Evolutionary conservation across 2,113 vertebrate genomes (phyloP).

Genomic region (Spermophilus dauricus): DNA sequence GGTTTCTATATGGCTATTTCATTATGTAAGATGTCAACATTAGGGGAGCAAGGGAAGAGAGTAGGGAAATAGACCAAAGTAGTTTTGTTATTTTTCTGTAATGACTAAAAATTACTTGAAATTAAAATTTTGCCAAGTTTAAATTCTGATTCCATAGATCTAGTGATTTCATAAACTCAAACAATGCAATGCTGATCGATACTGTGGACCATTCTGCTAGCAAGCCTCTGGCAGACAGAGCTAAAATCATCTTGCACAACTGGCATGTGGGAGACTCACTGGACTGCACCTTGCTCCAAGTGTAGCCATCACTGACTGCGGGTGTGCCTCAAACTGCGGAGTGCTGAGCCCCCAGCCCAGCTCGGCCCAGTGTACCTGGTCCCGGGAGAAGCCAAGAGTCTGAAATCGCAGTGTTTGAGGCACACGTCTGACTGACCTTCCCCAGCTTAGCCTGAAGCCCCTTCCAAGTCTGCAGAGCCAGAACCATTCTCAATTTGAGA

Average conservation of each 20-base stretch:
- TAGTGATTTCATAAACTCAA: not conserved
- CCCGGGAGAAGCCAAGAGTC: not conserved
- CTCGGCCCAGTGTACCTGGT: not conserved
- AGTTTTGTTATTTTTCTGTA: not conserved
- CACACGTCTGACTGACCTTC: not conserved
- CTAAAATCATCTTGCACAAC: not conserved
- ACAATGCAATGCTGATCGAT: rapidly evolving
- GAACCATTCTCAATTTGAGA: not conserved
- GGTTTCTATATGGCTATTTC: not conserved
- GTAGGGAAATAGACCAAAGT: not conserved
- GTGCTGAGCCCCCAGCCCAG: not conserved
- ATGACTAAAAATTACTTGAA: not conserved
- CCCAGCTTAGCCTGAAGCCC: not conserved
- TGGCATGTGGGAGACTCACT: not conserved
- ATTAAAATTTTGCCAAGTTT: not conserved
- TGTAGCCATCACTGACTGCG: not conserved
- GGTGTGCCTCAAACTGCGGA: not conserved
- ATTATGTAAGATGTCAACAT: not conserved
- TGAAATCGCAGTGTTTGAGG: not conserved
- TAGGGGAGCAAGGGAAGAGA: not conserved
- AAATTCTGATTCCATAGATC: not conserved
- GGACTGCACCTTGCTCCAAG: not conserved
- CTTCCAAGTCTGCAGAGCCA: not conserved
- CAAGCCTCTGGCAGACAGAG: not conserved
- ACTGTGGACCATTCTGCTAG: not conserved